These are phyloP conservation scores for Microcebus lehilahytsara DNA, from an alignment of 2,113 vertebrate species.

Conservation along the genomic window DNA sequence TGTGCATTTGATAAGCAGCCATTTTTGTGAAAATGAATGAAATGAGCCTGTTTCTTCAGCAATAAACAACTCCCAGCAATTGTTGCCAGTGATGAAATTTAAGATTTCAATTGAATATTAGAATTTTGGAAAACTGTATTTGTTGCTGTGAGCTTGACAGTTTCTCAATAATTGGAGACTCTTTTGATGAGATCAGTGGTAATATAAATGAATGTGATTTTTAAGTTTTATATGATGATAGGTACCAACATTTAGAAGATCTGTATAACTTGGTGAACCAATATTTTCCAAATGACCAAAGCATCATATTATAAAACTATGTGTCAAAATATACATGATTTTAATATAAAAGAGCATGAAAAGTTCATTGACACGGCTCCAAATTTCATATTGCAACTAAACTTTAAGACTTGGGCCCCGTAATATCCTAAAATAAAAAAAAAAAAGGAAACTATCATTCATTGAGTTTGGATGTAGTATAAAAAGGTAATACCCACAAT, in stretches of 20 bases:
- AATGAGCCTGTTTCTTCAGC: neutral
- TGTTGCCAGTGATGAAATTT: neutral
- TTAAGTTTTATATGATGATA: neutral
- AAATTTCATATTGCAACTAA: neutral
- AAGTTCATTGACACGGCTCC: neutral
- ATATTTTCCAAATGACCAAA: no score
- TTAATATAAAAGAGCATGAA: neutral
- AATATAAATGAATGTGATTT: neutral
- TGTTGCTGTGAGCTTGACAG: neutral
- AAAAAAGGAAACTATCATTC: neutral
- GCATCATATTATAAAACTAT: neutral
- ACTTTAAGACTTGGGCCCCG: neutral
- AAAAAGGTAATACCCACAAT: neutral
- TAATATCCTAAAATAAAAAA: no score
- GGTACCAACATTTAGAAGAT: neutral
- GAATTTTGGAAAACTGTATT: constrained; percentile 32
- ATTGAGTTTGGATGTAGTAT: neutral
- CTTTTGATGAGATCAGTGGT: neutral
- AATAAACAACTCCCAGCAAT: neutral
- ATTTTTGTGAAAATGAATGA: constrained; percentile 17
- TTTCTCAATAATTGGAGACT: neutral
- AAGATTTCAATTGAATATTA: neutral
- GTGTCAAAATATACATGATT: neutral
- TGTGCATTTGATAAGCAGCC: neutral
- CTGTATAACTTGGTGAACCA: neutral